Percentiles rank a stretch among this genome's conserved stretches.
Conservation (phyloP, 2,888 invertebrate genomes). For the Onchidella celtica region DNA sequence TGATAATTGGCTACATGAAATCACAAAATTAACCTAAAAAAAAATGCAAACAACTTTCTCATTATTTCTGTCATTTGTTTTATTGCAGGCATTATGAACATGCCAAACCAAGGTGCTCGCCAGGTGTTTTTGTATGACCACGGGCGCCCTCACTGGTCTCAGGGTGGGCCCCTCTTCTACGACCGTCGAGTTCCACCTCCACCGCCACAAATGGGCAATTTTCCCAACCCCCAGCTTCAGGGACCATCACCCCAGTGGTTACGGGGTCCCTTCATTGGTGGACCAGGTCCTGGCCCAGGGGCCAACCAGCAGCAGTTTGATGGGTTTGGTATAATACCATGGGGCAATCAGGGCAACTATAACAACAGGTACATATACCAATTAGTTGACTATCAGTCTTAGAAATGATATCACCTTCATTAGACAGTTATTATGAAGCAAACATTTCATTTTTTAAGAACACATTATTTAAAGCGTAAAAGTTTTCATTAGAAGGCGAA, state of each 20-base stretch:
- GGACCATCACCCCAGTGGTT: conserved; percentile 49
- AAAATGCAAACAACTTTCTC: too few relatives aligned
- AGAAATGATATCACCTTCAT: not conserved
- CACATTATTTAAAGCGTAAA: too few relatives aligned
- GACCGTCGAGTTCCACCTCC: conserved; percentile 56
- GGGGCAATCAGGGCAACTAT: conserved; percentile 53
- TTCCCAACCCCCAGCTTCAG: conserved; percentile 51
- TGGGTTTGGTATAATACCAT: conserved; percentile 57
- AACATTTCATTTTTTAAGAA: too few relatives aligned
- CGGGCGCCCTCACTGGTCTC: conserved; percentile 59
- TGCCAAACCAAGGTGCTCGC: conserved; percentile 57
- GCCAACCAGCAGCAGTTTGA: conserved; percentile 54
- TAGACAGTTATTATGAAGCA: too few relatives aligned
- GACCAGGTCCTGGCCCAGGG: conserved; percentile 48
- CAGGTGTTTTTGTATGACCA: conserved; percentile 60
- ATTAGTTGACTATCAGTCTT: not conserved
- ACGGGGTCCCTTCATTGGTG: conserved; percentile 53
- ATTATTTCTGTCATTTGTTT: too few relatives aligned
- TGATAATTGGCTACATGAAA: too few relatives aligned
- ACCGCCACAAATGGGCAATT: conserved; percentile 53
- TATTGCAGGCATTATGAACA: conserved; percentile 60
- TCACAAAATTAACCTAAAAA: too few relatives aligned
- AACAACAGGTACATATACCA: conserved; percentile 36
- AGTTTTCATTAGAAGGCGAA: too few relatives aligned
- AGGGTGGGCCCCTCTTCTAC: conserved; percentile 59